Conservation (phyloP, 1,140 invertebrate genomes). For the Ptiloglossa arizonensis region DNA sequence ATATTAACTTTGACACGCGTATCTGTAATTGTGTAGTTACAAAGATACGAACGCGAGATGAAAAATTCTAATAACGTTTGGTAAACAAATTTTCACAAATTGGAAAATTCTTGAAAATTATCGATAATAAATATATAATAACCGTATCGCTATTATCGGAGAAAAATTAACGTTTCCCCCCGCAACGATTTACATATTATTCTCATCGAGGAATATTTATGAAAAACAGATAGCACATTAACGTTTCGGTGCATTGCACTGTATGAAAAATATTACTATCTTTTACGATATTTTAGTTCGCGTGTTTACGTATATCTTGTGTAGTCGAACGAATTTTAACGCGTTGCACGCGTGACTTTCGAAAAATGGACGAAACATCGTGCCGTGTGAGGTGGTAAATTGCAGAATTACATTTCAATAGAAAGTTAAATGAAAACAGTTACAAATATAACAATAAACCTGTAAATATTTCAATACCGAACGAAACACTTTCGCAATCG, state of each 20-base stretch:
- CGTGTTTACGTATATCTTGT: not conserved
- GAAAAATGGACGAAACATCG: not conserved
- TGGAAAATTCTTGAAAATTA: not conserved
- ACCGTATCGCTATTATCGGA: not conserved
- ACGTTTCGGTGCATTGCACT: not conserved
- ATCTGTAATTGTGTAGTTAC: too few species aligned
- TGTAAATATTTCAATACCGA: conserved; percentile 18
- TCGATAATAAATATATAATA: not conserved
- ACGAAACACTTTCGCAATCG: conserved; percentile 21
- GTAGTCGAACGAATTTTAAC: conserved; percentile 1
- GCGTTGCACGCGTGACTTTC: not conserved
- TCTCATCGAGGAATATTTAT: not conserved
- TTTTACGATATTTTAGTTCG: conserved; percentile 12
- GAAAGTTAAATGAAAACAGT: conserved; percentile 36
- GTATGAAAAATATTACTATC: conserved; percentile 19
- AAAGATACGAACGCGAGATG: too few species aligned
- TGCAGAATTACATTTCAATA: conserved; percentile 6
- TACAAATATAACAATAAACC: conserved; percentile 36
- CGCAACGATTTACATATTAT: not conserved
- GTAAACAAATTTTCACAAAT: too few species aligned
- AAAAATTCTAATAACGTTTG: too few species aligned
- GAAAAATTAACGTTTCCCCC: not conserved
- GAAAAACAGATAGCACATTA: conserved; percentile 2
- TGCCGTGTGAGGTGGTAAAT: too few species aligned
- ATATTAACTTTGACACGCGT: too few species aligned